These are phyloP conservation scores for Troilus luridus DNA, from an alignment of 2,888 invertebrate species.

Conservation along the genomic window DNA sequence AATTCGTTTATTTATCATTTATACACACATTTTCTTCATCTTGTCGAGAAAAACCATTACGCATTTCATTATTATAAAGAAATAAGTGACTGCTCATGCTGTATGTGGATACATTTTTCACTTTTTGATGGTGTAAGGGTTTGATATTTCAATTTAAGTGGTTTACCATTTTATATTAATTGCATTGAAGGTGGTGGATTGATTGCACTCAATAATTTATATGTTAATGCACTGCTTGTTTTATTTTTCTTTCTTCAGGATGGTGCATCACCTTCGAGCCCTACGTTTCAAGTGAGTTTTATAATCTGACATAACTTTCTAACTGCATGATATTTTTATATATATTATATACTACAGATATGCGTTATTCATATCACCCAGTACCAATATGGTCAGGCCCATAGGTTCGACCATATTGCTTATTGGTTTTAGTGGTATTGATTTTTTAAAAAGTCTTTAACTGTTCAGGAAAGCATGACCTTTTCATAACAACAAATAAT, in stretches of 20 bases:
- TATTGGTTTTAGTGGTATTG: too few species aligned
- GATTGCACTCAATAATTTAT: constrained; percentile 10
- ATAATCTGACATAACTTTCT: not conserved
- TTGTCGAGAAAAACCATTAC: too few species aligned
- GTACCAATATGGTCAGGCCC: too few species aligned
- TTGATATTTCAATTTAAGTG: not conserved
- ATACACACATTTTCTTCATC: too few species aligned
- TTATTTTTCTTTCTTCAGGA: constrained; percentile 64
- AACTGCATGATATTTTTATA: not conserved
- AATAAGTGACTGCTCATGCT: not conserved
- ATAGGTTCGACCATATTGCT: too few species aligned
- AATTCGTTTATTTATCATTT: not conserved
- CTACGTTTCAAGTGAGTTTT: constrained; percentile 67
- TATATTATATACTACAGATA: not conserved
- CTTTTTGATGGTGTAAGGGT: not conserved
- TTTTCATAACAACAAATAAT: too few species aligned
- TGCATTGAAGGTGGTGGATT: constrained; percentile 20
- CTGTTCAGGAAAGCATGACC: too few species aligned
- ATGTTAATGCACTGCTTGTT: constrained; percentile 52
- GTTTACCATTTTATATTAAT: not conserved
- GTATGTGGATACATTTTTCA: not conserved
- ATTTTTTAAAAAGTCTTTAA: too few species aligned
- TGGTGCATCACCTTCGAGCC: constrained; percentile 77
- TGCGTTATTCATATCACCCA: too few species aligned
- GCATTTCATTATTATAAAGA: too few species aligned